Percentiles rank a stretch among this genome's conserved stretches.
These are phyloP conservation scores for Cheilosia grossa DNA, from an alignment of 2,888 invertebrate species.

Conservation along the genomic window DNA sequence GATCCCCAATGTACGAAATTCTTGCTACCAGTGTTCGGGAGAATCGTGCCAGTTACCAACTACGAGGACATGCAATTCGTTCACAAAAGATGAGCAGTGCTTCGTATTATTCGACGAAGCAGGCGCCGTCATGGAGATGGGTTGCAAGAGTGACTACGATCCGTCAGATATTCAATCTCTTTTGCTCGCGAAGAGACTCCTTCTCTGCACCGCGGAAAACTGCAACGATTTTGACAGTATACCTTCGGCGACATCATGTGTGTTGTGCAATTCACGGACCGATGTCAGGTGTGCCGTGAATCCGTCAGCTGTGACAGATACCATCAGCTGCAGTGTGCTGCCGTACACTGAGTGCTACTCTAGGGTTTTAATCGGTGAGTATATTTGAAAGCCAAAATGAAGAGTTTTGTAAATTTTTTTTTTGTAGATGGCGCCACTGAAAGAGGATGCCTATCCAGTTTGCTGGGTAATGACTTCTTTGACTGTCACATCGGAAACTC, in stretches of 20 bases:
- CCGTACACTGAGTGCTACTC: conserved; percentile 79
- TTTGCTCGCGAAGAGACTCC: conserved; percentile 76
- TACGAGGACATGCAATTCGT: conserved; percentile 76
- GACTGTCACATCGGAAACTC: conserved; percentile 79
- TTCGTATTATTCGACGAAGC: conserved; percentile 77
- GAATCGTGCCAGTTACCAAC: conserved; percentile 77
- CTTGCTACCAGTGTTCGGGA: conserved; percentile 78
- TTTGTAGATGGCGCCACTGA: conserved; percentile 79
- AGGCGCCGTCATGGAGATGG: conserved; percentile 75
- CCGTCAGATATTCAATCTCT: conserved; percentile 75
- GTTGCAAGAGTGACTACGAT: conserved; percentile 79
- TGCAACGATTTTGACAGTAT: conserved; percentile 78
- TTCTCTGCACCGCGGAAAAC: conserved; percentile 78
- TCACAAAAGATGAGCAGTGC: conserved; percentile 77
- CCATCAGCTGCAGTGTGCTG: conserved; percentile 73
- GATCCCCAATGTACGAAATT: conserved; percentile 76
- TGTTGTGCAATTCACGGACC: conserved; percentile 79
- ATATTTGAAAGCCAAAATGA: no score
- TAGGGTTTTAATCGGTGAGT: conserved; percentile 76
- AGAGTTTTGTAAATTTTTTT: background rate
- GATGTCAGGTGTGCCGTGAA: conserved; percentile 78
- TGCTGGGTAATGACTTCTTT: conserved; percentile 79
- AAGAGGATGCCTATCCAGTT: conserved; percentile 79
- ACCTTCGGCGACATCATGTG: conserved; percentile 76
- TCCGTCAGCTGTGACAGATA: conserved; percentile 71